phyloP scores from a whole-genome alignment of 2,888 invertebrate genomes.

The Heliconius ismenius region DNA sequence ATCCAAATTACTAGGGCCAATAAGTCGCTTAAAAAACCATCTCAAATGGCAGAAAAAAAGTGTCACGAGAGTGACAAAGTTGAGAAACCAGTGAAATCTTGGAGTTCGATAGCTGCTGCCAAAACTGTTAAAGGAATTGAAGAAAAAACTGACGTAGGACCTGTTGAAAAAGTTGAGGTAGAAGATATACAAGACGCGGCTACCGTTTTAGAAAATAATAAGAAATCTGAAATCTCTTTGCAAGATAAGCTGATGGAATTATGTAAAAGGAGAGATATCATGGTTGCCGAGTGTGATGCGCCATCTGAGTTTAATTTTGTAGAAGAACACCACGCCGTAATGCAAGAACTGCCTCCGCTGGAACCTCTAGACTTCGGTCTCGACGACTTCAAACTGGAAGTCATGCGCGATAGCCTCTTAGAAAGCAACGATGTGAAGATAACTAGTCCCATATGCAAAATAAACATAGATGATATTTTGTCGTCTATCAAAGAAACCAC shows the following conservation, averaged over 20 bases:
- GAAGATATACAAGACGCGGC: slow-evolving; percentile 42
- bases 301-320: slow-evolving; percentile 73
- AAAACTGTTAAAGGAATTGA: slow-evolving; percentile 57
- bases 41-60: slow-evolving; percentile 54
- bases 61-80: slow-evolving; percentile 49
- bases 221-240: slow-evolving; percentile 55
- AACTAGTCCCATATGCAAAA: slow-evolving; percentile 74
- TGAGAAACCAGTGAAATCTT: slow-evolving; percentile 72
- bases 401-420: slow-evolving; percentile 73
- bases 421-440: slow-evolving; percentile 64
- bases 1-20: slow-evolving; percentile 71
- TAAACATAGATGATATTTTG: slow-evolving; percentile 73
- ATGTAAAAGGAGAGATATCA: slow-evolving; percentile 75
- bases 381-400: slow-evolving; percentile 74
- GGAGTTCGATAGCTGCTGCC: slow-evolving; percentile 80
- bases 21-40: slow-evolving; percentile 67
- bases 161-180: slow-evolving; percentile 35
- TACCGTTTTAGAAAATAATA: slow-evolving; percentile 36
- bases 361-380: slow-evolving; percentile 71
- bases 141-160: slow-evolving; percentile 43
- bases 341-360: slow-evolving; percentile 68
- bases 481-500: slow-evolving; percentile 72
- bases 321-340: slow-evolving; percentile 72
- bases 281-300: slow-evolving; percentile 75
- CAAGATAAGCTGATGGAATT: slow-evolving; percentile 72